Evolutionary conservation across 1,140 invertebrate genomes (phyloP).

Genomic region (Drosophila auraria): DNA sequence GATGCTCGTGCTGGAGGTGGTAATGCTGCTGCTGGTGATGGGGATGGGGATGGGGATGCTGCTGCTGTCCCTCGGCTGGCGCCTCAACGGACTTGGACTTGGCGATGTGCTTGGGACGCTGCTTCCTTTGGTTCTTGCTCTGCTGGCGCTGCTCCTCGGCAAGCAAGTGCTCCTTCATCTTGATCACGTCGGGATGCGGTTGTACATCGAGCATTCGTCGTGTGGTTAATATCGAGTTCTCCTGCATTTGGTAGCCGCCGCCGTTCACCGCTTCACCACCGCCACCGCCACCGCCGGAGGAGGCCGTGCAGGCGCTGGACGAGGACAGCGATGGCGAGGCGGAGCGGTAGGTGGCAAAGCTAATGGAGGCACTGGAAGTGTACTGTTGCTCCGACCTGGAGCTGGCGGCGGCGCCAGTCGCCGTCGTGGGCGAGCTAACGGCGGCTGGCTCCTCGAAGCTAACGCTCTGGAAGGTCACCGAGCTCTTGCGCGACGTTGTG

Average conservation of each 20-base stretch:
- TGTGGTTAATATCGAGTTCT: slow-evolving; percentile 63
- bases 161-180: slow-evolving; percentile 68
- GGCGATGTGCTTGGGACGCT: slow-evolving; percentile 51
- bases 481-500: slow-evolving; percentile 66
- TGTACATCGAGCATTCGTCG: slow-evolving; percentile 76
- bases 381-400: slow-evolving; percentile 36
- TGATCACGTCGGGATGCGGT: slow-evolving; percentile 77
- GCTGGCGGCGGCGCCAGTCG: neutral
- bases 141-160: slow-evolving; percentile 60
- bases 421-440: neutral
- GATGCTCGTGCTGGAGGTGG: slow-evolving; percentile 39
- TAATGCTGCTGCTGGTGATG: slow-evolving; percentile 25
- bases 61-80: slow-evolving; percentile 16
- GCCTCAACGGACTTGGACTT: slow-evolving; percentile 66
- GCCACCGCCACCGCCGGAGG: slow-evolving; percentile 15
- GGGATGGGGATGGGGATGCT: slow-evolving; percentile 23
- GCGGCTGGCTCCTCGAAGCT: slow-evolving; percentile 34
- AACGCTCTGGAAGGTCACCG: slow-evolving; percentile 67
- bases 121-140: slow-evolving; percentile 57
- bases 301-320: slow-evolving; percentile 37
- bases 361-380: slow-evolving; percentile 71
- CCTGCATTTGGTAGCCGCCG: slow-evolving; percentile 45
- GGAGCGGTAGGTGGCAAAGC: slow-evolving; percentile 66
- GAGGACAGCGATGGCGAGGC: slow-evolving; percentile 32
- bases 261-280: slow-evolving; percentile 6